phyloP scores from a whole-genome alignment of 2,888 invertebrate genomes.

The Thumatha senex region DNA sequence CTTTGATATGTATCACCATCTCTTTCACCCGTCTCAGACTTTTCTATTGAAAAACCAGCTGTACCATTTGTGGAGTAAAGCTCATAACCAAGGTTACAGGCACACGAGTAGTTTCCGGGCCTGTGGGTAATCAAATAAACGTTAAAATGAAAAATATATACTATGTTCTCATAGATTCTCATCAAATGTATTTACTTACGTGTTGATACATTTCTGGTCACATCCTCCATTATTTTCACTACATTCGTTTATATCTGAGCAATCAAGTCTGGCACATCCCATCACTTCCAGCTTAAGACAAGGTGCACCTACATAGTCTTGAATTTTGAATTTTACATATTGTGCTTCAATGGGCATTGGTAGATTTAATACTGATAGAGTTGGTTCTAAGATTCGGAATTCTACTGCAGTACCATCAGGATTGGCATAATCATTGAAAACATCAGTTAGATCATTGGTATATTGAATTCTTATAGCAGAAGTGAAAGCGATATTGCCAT shows the following conservation, averaged over 20 bases:
- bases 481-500: conserved; percentile 94
- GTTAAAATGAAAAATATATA: background rate
- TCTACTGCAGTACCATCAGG: conserved; percentile 97
- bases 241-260: conserved; percentile 95
- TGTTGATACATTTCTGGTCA: conserved; percentile 95
- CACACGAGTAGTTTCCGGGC: conserved; percentile 94
- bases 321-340: conserved; percentile 92
- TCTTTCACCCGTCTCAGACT: conserved; percentile 92
- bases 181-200: conserved; percentile 61
- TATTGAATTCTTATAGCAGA: conserved; percentile 95
- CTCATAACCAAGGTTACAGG: conserved; percentile 96
- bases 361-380: conserved; percentile 94
- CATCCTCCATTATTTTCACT: conserved; percentile 94
- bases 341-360: conserved; percentile 96
- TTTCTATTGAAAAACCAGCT: conserved; percentile 91
- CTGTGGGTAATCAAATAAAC: conserved; percentile 57
- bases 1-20: conserved; percentile 95
- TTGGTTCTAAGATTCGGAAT: conserved; percentile 94
- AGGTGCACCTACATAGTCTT: conserved; percentile 94
- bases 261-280: conserved; percentile 96
- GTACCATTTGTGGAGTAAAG: conserved; percentile 94
- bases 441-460: conserved; percentile 94
- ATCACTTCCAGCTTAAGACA: conserved; percentile 95
- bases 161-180: too few relatives aligned
- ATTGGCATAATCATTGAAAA: conserved; percentile 95